These are phyloP conservation scores for Panagrolaimus sp. DNA, from an alignment of 1,140 invertebrate species.

Conservation along the genomic window DNA sequence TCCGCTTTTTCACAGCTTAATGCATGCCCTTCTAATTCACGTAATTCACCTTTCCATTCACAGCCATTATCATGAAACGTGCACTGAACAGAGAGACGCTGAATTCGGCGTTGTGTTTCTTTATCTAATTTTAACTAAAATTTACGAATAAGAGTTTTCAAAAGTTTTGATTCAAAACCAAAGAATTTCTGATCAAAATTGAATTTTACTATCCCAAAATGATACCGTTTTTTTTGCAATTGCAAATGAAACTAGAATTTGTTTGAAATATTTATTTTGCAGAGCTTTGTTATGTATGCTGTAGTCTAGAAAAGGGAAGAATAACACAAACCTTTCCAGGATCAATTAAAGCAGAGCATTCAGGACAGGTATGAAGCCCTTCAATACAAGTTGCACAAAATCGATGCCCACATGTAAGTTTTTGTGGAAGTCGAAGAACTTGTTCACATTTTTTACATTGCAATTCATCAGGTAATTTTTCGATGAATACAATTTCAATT, in stretches of 20 bases:
- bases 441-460: conserved; percentile 24
- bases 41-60: conserved; percentile 20
- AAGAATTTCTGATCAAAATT: too few species aligned
- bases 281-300: too few species aligned
- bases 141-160: too few species aligned
- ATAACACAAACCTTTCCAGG: conserved; percentile 17
- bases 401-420: conserved; percentile 14
- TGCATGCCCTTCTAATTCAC: conserved; percentile 69
- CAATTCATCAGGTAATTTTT: conserved; percentile 18
- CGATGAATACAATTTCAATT: conserved; percentile 23
- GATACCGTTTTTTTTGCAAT: too few species aligned
- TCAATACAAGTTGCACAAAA: conserved; percentile 13
- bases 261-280: too few species aligned
- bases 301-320: neutral
- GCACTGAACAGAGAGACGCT: conserved; percentile 25
- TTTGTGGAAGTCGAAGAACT: conserved; percentile 22
- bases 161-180: too few species aligned
- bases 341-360: conserved; percentile 15
- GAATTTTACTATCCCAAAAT: too few species aligned
- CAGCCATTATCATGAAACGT: conserved; percentile 25
- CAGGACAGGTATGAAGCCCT: conserved; percentile 12
- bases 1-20: conserved; percentile 86
- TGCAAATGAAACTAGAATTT: too few species aligned
- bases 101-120: conserved; percentile 18
- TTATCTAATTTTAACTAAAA: conserved; percentile 15